Percentiles rank a stretch among this genome's conserved stretches.
Conservation (phyloP, 2,113 vertebrate genomes). For the Elephas maximus region DNA sequence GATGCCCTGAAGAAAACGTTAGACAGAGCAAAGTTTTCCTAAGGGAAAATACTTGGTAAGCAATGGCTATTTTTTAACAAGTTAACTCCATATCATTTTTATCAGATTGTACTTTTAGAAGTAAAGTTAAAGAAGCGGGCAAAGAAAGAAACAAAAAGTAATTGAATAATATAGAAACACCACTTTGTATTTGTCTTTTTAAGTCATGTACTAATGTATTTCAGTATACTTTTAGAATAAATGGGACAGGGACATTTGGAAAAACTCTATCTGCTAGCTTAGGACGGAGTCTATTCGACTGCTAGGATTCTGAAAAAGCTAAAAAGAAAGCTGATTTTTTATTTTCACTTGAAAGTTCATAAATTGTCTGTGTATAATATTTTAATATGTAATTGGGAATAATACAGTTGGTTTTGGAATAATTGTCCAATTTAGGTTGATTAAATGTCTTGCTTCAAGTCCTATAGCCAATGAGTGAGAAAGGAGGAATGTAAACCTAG, state of each 20-base stretch:
- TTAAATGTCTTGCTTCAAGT: not conserved
- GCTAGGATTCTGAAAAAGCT: not conserved
- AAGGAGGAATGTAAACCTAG: not conserved
- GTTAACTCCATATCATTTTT: not conserved
- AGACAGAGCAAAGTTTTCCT: not conserved
- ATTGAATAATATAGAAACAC: not conserved
- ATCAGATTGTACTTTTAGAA: not conserved
- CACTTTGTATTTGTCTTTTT: not conserved
- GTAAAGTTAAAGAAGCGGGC: not conserved
- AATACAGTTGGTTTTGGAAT: not conserved
- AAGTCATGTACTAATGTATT: not conserved
- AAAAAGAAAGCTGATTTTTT: not conserved
- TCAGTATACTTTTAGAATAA: not conserved
- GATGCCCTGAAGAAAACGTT: constrained; percentile 57
- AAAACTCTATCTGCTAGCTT: not conserved
- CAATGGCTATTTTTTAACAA: not conserved
- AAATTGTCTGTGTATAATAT: not conserved
- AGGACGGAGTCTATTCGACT: not conserved
- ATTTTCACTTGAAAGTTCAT: not conserved
- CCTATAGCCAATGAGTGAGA: not conserved
- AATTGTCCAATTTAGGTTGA: not conserved
- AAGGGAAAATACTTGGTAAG: not conserved
- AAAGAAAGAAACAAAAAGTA: not conserved
- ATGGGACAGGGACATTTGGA: not conserved
- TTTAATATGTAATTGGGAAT: not conserved